Base-by-base conservation (phyloP, 2,888 invertebrate species). In the Adela reaumurella region DNA sequence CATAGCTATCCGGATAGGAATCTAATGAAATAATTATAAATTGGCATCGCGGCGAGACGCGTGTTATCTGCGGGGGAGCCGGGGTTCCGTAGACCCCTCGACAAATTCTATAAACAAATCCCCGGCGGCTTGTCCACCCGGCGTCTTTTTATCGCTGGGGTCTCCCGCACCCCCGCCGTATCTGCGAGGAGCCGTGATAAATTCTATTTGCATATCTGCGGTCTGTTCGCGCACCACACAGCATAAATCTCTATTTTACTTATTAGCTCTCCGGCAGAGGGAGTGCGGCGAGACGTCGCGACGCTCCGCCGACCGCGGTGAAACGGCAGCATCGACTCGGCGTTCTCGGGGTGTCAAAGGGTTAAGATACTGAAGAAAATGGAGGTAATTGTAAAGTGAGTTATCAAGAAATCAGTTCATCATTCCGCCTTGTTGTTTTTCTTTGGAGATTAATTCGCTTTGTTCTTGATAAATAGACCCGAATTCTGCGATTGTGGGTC, bases 141-240 rank as follows among this genome's bases (percentile, higher is more conserved):
- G 62, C 68, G 74, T 74, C 77, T 77, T 77, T 78, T 77, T 76
- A 74, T 73, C 74, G 68, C 65, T 65, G 62, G 65, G 76, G 74
- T 3, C 74, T 72, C 72, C 72, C 71, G 73, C 35, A 8, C 35
- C 35, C 3, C 35, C 35, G 11, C 11, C 35, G 11, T 35, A 4
- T 35, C 35, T 35, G 35, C 35, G 35, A 35, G 35, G 14, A 35
- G 35, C 14, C 35, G 35, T 35, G 35, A 35, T 35, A 71, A 74
- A 71, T 76, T 76, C 71, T 77, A 78, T 78, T 78, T 78, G 77
- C 77, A 78, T 78, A 78, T 78, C 77, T 76, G 68, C 64, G 65
- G 65, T 64, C 67, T 73, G 35, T 35, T 35, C 35, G 35, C 35
- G 35, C 35, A 35, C 35, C 35, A 35, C 35, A 35, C 35, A 35